These are phyloP conservation scores for Agonopterix heracliana DNA, from an alignment of 2,888 invertebrate genomes.

Conservation along the genomic window DNA sequence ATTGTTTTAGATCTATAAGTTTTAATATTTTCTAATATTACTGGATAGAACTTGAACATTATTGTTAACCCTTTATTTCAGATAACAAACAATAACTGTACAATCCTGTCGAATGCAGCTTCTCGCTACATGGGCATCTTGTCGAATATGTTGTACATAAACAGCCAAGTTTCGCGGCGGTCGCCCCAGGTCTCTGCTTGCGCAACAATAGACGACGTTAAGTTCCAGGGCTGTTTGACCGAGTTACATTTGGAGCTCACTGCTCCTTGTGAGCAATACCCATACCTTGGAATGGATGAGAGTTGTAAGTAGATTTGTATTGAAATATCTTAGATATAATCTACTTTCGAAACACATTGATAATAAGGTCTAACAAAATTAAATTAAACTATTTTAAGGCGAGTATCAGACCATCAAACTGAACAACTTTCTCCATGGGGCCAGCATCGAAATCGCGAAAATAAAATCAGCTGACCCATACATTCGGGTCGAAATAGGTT, in stretches of 20 bases:
- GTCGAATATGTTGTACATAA: not conserved
- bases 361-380: no score
- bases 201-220: conserved; percentile 3
- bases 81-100: conserved; percentile 5
- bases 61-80: not conserved
- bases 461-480: no score
- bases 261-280: conserved; percentile 79
- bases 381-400: no score
- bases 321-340: no score
- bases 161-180: no score
- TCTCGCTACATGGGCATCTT: conserved; percentile 2
- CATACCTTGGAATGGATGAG: conserved; percentile 84
- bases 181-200: not conserved
- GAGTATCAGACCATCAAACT: no score
- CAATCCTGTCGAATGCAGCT: conserved; percentile 2
- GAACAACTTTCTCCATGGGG: no score
- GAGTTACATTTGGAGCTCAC: conserved; percentile 73
- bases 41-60: no score
- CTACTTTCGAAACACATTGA: no score
- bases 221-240: conserved; percentile 36
- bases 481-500: no score
- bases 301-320: conserved; percentile 75
- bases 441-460: no score
- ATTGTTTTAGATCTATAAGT: not conserved
- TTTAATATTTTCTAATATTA: not conserved